Evolutionary conservation across 2,113 vertebrate species (phyloP), one percentile per base, ranked within the genome.

Genomic region (Eleginops maclovinus): DNA sequence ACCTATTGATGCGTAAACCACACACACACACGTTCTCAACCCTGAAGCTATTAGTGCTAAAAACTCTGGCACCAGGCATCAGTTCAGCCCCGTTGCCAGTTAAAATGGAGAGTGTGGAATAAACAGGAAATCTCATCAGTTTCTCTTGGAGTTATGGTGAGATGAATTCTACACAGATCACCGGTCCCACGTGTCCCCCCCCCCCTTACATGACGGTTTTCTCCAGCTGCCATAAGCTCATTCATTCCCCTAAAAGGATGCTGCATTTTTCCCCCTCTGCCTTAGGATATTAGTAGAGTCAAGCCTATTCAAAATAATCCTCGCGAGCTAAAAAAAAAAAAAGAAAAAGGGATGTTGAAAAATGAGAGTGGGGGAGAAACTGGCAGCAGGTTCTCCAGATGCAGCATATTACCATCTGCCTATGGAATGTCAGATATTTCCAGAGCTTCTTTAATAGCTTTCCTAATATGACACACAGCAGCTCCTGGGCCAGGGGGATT

Each of bases 371-470:
- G 69, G 70, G 65, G 80, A 75, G 66, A 84, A 83, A 73, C 74
- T 76, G 87, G 78, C 81, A 79, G 53, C 68, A 72, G 83, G 80
- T 90, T 85, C 60, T 79, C 85, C 91, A 89, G 89, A 91, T 90
- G 84, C 69, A 87, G 86, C 12, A 0, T 75, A 91, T 94, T 88
- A 91, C 89, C 85, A 85, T 89, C 85, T 88, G 91, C 76, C 68
- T 60, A 69, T 87, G 88, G 91, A 93, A 93, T 92, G 88, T 61
- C 72, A 89, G 84, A 82, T 86, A 91, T 92, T 93, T 93, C 87
- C 89, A 93, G 75, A 66, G 66, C 17, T 55, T 83, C 80, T 90
- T 92, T 89, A 93, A 87, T 81, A 90, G 88, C 86, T 89, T 90
- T 86, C 86, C 75, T 82, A 79, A 92, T 88, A 81, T 87, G 88